Base-by-base conservation (phyloP, 2,888 invertebrate genomes). In the Tipula unca region DNA sequence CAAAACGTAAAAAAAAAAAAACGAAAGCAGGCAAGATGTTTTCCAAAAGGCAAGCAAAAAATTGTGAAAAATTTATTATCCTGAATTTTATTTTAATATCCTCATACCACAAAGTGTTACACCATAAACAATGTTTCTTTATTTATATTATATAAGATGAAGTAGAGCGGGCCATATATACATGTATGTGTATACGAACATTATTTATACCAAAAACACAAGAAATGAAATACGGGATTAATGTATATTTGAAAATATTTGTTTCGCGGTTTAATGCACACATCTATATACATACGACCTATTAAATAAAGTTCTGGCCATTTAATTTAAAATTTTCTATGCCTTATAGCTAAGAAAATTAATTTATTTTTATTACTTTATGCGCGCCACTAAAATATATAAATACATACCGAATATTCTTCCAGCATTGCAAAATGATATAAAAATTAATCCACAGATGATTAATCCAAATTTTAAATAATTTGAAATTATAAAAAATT, bases 391-490 rank as follows among this genome's bases (percentile, higher is more conserved):
- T 39, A 39, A 13, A 39, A 39, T 8, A 39, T 39, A 39, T 2
- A 39, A 10, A 39, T 86, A 90, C 91, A 90, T 88, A 91, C 91
- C 91, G 86, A 91, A 91, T 88, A 91, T 89, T 86, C 91, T 89
- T 86, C 90, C 91, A 85, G 87, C 87, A 86, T 87, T 87, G 86
- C 88, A 88, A 85, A 88, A 88, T 87, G 89, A 88, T 88, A 89
- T 87, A 87, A 91, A 88, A 87, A 90, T 88, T 89, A 90, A 89
- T 88, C 90, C 90, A 88, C 90, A 90, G 89, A 90, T 90, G 88
- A 91, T 90, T 88, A 90, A 89, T 88, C 89, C 90, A 88, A 89
- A 89, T 69, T 69, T 69, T 20, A 69, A 25, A 69, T 25, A 69
- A 69, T 69, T 69, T 69, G 69, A 69, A 69, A 69, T 69, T 69